Conservation (phyloP, 2,797 vertebrate species). For the Myotis planiceps region DNA sequence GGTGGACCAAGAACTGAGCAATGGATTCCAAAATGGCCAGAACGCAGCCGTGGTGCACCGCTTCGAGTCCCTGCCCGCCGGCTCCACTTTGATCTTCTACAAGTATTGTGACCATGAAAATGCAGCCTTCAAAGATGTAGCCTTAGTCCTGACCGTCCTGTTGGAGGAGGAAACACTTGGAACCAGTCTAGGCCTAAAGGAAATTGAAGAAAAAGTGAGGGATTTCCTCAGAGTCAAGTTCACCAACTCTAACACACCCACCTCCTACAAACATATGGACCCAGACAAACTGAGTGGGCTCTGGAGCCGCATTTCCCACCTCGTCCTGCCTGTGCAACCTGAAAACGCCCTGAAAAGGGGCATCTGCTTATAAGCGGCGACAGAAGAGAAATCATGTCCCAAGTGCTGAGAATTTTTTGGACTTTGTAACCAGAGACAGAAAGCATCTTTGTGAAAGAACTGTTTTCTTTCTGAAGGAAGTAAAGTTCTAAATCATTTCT, state of each 20-base stretch:
- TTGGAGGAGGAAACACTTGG: slow-evolving; percentile 87
- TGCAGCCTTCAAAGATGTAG: slow-evolving; percentile 92
- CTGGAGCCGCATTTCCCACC: slow-evolving; percentile 97
- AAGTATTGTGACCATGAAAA: slow-evolving; percentile 98
- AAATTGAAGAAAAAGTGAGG: slow-evolving; percentile 93
- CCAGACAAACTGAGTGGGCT: slow-evolving; percentile 93
- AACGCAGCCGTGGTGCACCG: slow-evolving; percentile 88
- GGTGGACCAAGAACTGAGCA: slow-evolving; percentile 89
- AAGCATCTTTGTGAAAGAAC: slow-evolving; percentile 59
- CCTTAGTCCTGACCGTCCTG: slow-evolving; percentile 93
- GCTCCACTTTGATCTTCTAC: slow-evolving; percentile 95
- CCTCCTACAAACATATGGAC: slow-evolving; percentile 90
- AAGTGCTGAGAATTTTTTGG: slow-evolving; percentile 31
- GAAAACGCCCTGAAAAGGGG: slow-evolving; percentile 85
- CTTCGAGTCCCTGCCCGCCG: slow-evolving; percentile 93
- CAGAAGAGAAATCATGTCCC: slow-evolving; percentile 40
- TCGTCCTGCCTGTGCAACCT: slow-evolving; percentile 92
- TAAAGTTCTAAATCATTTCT: slow-evolving; percentile 60
- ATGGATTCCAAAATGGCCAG: slow-evolving; percentile 84
- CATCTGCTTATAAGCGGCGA: slow-evolving; percentile 71
- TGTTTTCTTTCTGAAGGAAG: slow-evolving; percentile 71
- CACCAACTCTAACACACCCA: slow-evolving; percentile 75
- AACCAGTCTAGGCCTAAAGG: slow-evolving; percentile 78
- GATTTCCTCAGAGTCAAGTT: slow-evolving; percentile 91
- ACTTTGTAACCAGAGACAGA: slow-evolving; percentile 57